phyloP scores from a whole-genome alignment of 2,888 invertebrate species.

The Leptinotarsa peninsularis region DNA sequence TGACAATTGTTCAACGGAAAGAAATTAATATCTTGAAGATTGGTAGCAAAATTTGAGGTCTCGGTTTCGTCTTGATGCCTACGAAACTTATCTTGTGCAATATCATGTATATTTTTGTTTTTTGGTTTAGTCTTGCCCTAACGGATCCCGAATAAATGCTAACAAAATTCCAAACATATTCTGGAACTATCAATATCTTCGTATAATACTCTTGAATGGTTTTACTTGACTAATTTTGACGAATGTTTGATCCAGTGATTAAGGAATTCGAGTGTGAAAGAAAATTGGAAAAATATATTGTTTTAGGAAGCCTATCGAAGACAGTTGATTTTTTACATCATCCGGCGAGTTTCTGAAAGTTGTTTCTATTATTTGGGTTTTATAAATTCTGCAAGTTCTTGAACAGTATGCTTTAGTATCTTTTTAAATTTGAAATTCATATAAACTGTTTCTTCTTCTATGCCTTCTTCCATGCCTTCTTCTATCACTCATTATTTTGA shows the following conservation, averaged over 20 bases:
- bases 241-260: not conserved
- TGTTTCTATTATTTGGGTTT: not conserved
- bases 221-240: not conserved
- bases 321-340: not conserved
- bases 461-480: too few species aligned
- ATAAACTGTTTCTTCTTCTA: too few species aligned
- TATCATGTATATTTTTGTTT: constrained; percentile 35
- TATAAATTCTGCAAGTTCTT: not conserved
- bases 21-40: not conserved
- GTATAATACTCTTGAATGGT: constrained; percentile 1
- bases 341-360: not conserved
- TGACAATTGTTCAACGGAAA: not conserved
- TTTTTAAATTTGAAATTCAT: too few species aligned
- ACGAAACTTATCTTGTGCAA: constrained; percentile 43
- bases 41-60: not conserved
- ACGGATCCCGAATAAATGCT: not conserved
- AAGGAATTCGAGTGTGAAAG: not conserved
- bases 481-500: too few species aligned
- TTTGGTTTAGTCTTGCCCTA: constrained; percentile 12
- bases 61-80: constrained; percentile 23
- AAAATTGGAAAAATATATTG: not conserved
- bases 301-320: too few species aligned
- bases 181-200: not conserved
- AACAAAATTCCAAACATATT: constrained; percentile 12
- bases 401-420: too few species aligned